Percentiles rank a stretch among this genome's conserved stretches.
These are phyloP conservation scores for Trochalopteron elliotii DNA, from an alignment of 2,113 vertebrate genomes.

Conservation along the genomic window DNA sequence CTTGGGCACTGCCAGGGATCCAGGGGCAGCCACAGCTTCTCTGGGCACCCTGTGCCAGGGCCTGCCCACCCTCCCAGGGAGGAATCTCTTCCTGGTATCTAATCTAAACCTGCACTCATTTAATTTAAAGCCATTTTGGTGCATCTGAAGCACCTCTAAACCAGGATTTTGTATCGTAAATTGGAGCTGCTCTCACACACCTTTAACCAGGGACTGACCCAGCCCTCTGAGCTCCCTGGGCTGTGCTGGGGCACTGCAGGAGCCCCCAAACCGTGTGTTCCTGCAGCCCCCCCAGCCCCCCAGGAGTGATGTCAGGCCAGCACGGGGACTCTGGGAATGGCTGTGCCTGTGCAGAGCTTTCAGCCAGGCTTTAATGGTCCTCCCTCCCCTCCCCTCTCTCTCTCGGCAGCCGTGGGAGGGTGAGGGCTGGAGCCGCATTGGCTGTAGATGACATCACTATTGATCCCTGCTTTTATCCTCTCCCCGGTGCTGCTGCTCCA, in stretches of 20 bases:
- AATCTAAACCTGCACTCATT: not conserved
- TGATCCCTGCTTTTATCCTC: not conserved
- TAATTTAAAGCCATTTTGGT: not conserved
- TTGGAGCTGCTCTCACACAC: too few relatives aligned
- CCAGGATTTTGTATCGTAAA: not conserved
- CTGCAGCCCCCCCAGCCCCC: not conserved
- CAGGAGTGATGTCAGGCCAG: not conserved
- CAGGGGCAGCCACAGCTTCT: not conserved
- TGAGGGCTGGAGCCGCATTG: conserved; percentile 7
- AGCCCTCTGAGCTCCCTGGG: not conserved
- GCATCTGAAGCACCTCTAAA: not conserved
- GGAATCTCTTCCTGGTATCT: not conserved
- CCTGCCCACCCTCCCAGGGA: not conserved
- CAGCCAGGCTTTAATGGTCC: not conserved
- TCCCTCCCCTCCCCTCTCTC: not conserved
- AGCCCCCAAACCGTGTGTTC: not conserved
- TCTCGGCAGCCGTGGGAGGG: not conserved
- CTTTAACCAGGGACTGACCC: not conserved
- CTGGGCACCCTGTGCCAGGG: not conserved
- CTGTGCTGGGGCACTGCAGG: not conserved
- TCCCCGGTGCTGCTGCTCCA: not conserved
- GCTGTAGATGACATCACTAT: conserved; percentile 46
- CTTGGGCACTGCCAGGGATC: not conserved
- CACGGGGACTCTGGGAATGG: not conserved
- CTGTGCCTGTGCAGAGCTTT: not conserved